phyloP scores from a whole-genome alignment of 2,888 invertebrate species.

The Sphaerolaimus hirsutus region DNA sequence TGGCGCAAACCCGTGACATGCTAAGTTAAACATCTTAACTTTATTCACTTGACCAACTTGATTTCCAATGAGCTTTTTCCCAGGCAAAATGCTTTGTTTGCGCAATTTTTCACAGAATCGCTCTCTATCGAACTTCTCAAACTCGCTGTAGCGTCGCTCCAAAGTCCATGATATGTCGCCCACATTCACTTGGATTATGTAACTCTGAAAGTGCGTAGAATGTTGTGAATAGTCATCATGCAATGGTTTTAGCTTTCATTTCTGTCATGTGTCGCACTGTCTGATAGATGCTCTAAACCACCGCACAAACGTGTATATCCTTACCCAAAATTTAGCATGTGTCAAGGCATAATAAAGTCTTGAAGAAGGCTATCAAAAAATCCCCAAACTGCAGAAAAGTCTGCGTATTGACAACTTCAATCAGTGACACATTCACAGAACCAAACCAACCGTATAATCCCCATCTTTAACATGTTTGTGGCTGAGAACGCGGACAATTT shows the following conservation, averaged over 20 bases:
- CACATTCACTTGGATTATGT: slow-evolving; percentile 26
- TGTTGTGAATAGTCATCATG: not conserved
- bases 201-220: slow-evolving; percentile 19
- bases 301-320: too few species aligned
- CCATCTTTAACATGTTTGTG: not conserved
- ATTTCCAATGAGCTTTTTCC: slow-evolving; percentile 73
- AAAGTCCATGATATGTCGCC: slow-evolving; percentile 44
- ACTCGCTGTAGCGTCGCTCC: slow-evolving; percentile 63
- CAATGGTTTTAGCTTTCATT: too few species aligned
- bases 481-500: not conserved
- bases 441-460: not conserved
- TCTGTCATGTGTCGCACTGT: too few species aligned
- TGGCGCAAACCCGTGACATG: too few species aligned
- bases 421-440: too few species aligned
- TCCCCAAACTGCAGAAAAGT: too few species aligned
- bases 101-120: slow-evolving; percentile 29
- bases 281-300: too few species aligned
- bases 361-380: too few species aligned
- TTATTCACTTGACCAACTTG: slow-evolving; percentile 34
- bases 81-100: slow-evolving; percentile 60
- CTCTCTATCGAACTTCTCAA: slow-evolving; percentile 58
- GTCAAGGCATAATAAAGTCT: too few species aligned
- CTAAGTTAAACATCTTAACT: too few species aligned
- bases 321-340: too few species aligned
- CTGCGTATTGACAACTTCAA: too few species aligned